Conservation (phyloP, 2,888 invertebrate genomes). For the Oegoconia quadripuncta region DNA sequence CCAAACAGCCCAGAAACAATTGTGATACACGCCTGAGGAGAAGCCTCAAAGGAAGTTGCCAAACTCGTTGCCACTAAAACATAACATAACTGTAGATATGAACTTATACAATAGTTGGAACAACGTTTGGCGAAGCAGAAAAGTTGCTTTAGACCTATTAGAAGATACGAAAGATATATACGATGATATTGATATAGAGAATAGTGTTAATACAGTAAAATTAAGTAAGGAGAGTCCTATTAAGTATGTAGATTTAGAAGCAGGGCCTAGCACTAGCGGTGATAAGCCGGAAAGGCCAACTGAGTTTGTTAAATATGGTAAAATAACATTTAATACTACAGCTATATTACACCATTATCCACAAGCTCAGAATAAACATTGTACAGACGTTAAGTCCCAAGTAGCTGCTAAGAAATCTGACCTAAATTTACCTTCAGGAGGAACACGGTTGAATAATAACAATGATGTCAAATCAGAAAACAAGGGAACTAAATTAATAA, state of each 20-base stretch:
- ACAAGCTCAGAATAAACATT: conserved; percentile 49
- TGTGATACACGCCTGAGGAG: conserved; percentile 73
- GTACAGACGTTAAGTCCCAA: conserved; percentile 2
- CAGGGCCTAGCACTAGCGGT: conserved; percentile 54
- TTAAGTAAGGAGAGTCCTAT: conserved; percentile 32
- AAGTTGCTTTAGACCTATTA: conserved; percentile 60
- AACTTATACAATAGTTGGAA: conserved; percentile 67
- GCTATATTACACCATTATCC: conserved; percentile 72
- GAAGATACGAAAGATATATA: conserved; percentile 61
- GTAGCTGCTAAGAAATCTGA: conserved; percentile 50
- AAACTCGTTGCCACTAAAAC: conserved; percentile 67
- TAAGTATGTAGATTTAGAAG: conserved; percentile 43
- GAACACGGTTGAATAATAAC: conserved; percentile 48
- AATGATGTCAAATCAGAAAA: conserved; percentile 38
- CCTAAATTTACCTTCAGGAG: conserved; percentile 39
- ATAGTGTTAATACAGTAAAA: conserved; percentile 26
- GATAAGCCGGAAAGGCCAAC: conserved; percentile 46
- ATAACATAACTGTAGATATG: conserved; percentile 70
- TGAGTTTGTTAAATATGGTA: conserved; percentile 65
- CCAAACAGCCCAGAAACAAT: conserved; percentile 55
- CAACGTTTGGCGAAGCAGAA: conserved; percentile 59
- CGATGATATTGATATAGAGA: conserved; percentile 37
- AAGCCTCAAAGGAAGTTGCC: conserved; percentile 61
- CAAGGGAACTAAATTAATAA: conserved; percentile 28
- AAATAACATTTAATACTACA: conserved; percentile 70